phyloP scores from a whole-genome alignment of 2,888 invertebrate genomes.

The Opisthograptis luteolata region DNA sequence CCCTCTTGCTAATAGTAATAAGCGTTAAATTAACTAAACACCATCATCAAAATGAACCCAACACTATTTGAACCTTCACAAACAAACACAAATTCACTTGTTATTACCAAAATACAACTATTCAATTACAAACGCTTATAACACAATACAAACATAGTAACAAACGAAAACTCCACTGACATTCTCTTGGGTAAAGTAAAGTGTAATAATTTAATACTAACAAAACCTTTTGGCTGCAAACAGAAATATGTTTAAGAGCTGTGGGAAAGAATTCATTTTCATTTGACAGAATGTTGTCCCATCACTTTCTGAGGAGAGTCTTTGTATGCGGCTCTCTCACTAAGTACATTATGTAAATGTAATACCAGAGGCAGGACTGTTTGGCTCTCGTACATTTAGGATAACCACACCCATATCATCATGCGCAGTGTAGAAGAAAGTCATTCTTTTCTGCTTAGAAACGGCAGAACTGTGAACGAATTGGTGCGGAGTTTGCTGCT shows the following conservation, averaged over 20 bases:
- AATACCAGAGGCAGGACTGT: constrained; percentile 70
- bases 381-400: constrained; percentile 59
- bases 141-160: constrained; percentile 25
- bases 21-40: no score
- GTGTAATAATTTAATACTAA: constrained; percentile 60
- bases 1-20: no score
- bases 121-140: constrained; percentile 31
- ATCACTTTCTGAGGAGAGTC: constrained; percentile 65
- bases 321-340: constrained; percentile 72
- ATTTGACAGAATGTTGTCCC: constrained; percentile 56
- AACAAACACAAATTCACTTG: neutral
- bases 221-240: constrained; percentile 46
- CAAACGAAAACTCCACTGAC: constrained; percentile 22
- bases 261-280: constrained; percentile 62
- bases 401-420: constrained; percentile 70
- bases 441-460: constrained; percentile 1
- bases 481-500: constrained; percentile 13
- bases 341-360: constrained; percentile 80
- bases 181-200: constrained; percentile 51
- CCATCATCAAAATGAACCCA: no score
- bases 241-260: constrained; percentile 49
- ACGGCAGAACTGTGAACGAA: constrained; percentile 13
- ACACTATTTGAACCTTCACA: no score
- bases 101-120: constrained; percentile 45
- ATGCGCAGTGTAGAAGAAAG: constrained; percentile 45